Evolutionary conservation across 2,888 invertebrate species (phyloP).

Genomic region (Amphiduros pacificus): DNA sequence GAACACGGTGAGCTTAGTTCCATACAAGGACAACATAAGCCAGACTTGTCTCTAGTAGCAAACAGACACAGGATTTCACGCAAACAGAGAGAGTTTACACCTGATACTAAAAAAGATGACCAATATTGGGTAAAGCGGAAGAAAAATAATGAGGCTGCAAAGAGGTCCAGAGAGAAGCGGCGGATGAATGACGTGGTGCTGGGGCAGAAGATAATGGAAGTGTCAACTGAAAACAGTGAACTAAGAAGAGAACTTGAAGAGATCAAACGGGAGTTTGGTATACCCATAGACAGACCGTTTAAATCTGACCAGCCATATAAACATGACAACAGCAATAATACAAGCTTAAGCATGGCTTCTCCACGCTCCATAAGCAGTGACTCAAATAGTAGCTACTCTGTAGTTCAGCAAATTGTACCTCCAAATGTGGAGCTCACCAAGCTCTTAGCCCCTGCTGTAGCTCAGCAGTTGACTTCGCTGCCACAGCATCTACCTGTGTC

Average conservation of each 20-base stretch:
- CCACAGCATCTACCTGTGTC: neutral
- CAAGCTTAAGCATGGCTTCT: no score
- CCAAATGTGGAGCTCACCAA: no score
- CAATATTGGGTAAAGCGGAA: slow-evolving; percentile 96
- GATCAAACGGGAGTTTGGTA: slow-evolving; percentile 76
- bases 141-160: slow-evolving; percentile 96
- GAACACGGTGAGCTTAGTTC: neutral
- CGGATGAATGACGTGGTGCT: slow-evolving; percentile 95
- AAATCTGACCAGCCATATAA: neutral
- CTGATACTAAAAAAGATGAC: slow-evolving; percentile 94
- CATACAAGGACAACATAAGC: neutral
- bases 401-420: no score
- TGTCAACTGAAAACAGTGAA: slow-evolving; percentile 93
- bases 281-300: slow-evolving; percentile 36
- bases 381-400: no score
- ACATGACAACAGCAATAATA: no score
- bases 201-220: slow-evolving; percentile 88
- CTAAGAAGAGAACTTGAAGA: slow-evolving; percentile 90
- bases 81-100: slow-evolving; percentile 94
- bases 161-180: slow-evolving; percentile 92
- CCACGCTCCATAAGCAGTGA: no score
- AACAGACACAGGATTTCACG: neutral
- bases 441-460: neutral
- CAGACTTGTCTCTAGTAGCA: neutral
- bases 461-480: neutral